A percentile compares a stretch with the other conserved stretches of the same genome.
Conservation (phyloP, 2,797 vertebrate genomes). For the Anguilla marmorata region DNA sequence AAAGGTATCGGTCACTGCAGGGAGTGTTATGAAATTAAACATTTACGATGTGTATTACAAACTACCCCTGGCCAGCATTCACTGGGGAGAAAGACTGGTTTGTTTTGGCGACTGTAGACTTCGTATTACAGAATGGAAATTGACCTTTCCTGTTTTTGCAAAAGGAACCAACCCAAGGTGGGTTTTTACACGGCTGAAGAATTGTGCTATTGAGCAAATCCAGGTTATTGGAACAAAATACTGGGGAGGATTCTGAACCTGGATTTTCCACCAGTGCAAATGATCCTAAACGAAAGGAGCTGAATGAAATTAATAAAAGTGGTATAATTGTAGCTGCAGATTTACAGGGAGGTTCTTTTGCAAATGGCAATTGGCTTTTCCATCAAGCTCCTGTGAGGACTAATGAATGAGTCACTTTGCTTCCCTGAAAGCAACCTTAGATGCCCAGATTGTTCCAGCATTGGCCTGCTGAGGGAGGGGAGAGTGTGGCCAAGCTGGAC, state of each 20-base stretch:
- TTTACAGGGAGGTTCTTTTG: neutral
- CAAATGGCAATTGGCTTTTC: neutral
- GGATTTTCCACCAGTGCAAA: too few species aligned
- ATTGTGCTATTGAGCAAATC: too few species aligned
- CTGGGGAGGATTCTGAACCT: too few species aligned
- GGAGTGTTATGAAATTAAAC: neutral
- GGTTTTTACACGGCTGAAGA: neutral
- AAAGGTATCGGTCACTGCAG: neutral
- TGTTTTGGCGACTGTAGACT: neutral
- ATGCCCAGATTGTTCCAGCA: slow-evolving; percentile 37
- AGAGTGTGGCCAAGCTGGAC: slow-evolving; percentile 39
- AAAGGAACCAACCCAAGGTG: neutral
- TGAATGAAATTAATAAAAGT: neutral
- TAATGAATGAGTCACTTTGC: slow-evolving; percentile 22
- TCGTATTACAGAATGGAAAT: neutral
- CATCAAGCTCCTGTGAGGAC: neutral
- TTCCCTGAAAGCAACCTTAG: slow-evolving; percentile 1
- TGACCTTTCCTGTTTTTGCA: neutral
- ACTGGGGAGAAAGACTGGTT: neutral
- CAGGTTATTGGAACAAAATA: too few species aligned
- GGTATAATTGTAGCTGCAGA: neutral
- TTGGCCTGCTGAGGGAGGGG: slow-evolving; percentile 42
- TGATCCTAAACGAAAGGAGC: neutral
- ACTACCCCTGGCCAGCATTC: neutral
- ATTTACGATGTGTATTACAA: neutral